These are phyloP conservation scores for Eupithecia tripunctaria DNA, from an alignment of 2,888 invertebrate genomes.

Conservation along the genomic window DNA sequence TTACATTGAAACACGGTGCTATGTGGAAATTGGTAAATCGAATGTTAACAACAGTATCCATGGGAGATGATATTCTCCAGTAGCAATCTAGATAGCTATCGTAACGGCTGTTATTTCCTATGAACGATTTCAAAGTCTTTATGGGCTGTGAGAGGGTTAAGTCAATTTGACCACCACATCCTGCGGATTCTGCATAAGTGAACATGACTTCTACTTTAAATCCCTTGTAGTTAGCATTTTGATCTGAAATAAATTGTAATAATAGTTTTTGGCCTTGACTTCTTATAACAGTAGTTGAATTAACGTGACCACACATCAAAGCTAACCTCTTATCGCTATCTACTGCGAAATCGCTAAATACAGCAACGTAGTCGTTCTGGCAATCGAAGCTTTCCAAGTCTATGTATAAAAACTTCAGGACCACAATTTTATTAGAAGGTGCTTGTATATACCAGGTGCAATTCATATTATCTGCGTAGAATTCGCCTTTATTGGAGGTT, in stretches of 20 bases:
- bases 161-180: slow-evolving; percentile 89
- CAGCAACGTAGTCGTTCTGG: slow-evolving; percentile 84
- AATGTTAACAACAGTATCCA: slow-evolving; percentile 86
- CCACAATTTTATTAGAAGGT: slow-evolving; percentile 85
- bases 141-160: slow-evolving; percentile 69
- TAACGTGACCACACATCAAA: slow-evolving; percentile 87
- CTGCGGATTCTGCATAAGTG: slow-evolving; percentile 78
- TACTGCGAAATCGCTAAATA: slow-evolving; percentile 79
- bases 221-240: slow-evolving; percentile 72
- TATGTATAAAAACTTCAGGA: slow-evolving; percentile 86
- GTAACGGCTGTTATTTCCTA: slow-evolving; percentile 77
- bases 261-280: slow-evolving; percentile 85
- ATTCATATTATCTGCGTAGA: slow-evolving; percentile 82
- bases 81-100: slow-evolving; percentile 89
- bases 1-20: slow-evolving; percentile 68
- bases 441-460: slow-evolving; percentile 93
- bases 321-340: slow-evolving; percentile 77
- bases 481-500: slow-evolving; percentile 70
- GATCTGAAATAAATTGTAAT: slow-evolving; percentile 79
- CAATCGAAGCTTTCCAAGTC: slow-evolving; percentile 83
- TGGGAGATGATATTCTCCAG: slow-evolving; percentile 87
- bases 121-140: slow-evolving; percentile 70
- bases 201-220: slow-evolving; percentile 87
- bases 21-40: slow-evolving; percentile 83
- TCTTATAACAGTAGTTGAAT: slow-evolving; percentile 81